Base-by-base conservation (phyloP, 2,113 vertebrate genomes). In the Oriolus oriolus region DNA sequence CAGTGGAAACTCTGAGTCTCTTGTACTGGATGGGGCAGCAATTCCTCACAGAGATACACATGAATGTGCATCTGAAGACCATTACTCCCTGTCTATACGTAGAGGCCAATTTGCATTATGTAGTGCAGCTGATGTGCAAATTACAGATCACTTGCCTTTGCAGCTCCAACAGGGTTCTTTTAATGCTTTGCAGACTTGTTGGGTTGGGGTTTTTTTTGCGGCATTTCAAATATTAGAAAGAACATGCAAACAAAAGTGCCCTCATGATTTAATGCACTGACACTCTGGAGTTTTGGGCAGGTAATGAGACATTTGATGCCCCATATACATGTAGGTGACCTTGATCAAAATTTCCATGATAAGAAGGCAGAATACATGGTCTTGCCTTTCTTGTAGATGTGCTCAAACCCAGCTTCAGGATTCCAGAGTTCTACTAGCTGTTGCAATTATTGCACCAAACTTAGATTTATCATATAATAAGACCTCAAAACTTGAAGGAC, bases 401-500 rank as follows among this genome's bases (percentile, higher is more conserved):
- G 17, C 11, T 39, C 41, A 84, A 86, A 61, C 1, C 22, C 68
- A 82, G 35, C 21, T 42, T 66, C 24, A 70, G 3, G 4, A 12
- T 89, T 56, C n/a, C 39, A 81, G 7, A 49, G 31, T 57, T 86
- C 68, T n/a, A 69, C 42, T 66, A 80, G 45, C 54, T 80, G 20
- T 70, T 91, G 23, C 42, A 65, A 77, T 83, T 93, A 61, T 76
- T 83, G 68, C 45, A 60, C 88, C 76, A 86, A 82, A 92, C 52
- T 78, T 78, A 63, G 53, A 68, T 94, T 57, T 96, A 85, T 66
- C 27, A 70, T 91, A 68, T 71, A 86, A 84, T 41, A 91, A 65
- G 50, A 17, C 90, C 95, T 93, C 90, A 96, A 96, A 98, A 95
- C 76, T 93, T 96, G 86, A 96, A 98, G 63, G 69, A 87, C 54